phyloP scores from a whole-genome alignment of 2,797 vertebrate species.

The Ibycter americanus region DNA sequence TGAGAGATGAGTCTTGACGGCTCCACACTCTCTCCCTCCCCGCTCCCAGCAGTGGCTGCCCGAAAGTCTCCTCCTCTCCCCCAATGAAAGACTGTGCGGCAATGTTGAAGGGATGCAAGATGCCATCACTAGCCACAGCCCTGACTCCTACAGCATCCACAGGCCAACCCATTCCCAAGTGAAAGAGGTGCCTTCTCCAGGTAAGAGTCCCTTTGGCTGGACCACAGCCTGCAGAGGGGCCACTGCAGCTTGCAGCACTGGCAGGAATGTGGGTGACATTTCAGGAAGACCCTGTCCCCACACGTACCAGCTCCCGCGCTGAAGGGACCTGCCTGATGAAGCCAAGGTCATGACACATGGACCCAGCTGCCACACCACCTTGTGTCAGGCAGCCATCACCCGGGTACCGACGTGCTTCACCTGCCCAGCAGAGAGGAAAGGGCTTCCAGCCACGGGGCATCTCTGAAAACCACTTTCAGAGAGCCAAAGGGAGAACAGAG shows the following conservation, averaged over 20 bases:
- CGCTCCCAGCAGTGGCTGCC: neutral
- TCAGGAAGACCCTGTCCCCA: neutral
- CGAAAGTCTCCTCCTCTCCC: neutral
- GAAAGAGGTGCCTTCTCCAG: neutral
- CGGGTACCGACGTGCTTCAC: neutral
- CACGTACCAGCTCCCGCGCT: rapidly evolving
- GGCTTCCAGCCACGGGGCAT: neutral
- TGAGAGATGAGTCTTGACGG: slow-evolving; percentile 25
- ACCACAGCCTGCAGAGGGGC: rapidly evolving
- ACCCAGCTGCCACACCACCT: neutral
- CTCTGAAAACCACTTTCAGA: neutral
- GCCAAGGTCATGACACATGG: rapidly evolving
- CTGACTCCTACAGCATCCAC: neutral
- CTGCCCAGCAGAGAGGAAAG: neutral
- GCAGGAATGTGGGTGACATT: neutral
- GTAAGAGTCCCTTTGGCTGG: neutral
- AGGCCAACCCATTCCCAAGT: neutral
- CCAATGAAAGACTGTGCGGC: neutral
- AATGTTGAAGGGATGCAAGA: neutral
- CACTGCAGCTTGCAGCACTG: neutral
- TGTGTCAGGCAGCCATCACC: neutral
- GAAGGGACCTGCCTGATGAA: neutral
- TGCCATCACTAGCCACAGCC: rapidly evolving
- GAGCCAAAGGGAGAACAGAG: neutral
- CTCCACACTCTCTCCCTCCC: neutral